Base-by-base conservation (phyloP, 37 sponge, comb jelly and placozoan genomes). In the Agelas oroides region DNA sequence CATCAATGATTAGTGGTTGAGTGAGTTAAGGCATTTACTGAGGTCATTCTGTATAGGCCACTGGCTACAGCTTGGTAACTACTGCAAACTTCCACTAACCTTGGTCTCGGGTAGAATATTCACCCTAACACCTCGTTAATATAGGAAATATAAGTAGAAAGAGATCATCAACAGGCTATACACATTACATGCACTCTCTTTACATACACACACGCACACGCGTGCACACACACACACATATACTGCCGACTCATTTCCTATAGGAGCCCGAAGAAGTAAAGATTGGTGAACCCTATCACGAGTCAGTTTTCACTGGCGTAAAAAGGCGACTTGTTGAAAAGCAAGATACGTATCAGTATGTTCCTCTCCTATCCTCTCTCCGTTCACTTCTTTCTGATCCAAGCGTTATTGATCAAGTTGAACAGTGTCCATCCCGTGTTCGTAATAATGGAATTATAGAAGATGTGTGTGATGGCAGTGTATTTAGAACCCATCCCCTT, bases 381-480 rank as follows among this genome's bases (percentile, higher is more conserved):
- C 24, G 66, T 30, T 11, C 13, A 15, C 32, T 84, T 58, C 70
- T 84, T 11, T 21, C 19, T 30, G 85, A 84, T 54, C n/a, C 23
- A 55, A 53, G 54, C 15, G 67, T 73, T 65, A 39, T 76, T 28
- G 30, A 63, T 0, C 38, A 76, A 70, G 37, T 68, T 56, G 71
- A 81, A 2, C 16, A 68, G 27, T 69, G 56, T 30, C 37, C 54
- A 1, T 6, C 68, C 1, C 18, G 58, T 15, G 58, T 40, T 28
- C 52, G 37, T 21, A 27, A 8, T 61, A 67, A 75, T 74, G 85
- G 67, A 11, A 14, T 74, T 35, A 16, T 72, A 40, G 57, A 64
- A 39, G 76, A 84, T 60, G 74, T 75, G 24, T 84, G 85, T 75
- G 85, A 84, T 75, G 85, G 85, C 12, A 56, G 37, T 5, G 17